Conservation (phyloP, 2,888 invertebrate species). For the Andrena bicolor region DNA sequence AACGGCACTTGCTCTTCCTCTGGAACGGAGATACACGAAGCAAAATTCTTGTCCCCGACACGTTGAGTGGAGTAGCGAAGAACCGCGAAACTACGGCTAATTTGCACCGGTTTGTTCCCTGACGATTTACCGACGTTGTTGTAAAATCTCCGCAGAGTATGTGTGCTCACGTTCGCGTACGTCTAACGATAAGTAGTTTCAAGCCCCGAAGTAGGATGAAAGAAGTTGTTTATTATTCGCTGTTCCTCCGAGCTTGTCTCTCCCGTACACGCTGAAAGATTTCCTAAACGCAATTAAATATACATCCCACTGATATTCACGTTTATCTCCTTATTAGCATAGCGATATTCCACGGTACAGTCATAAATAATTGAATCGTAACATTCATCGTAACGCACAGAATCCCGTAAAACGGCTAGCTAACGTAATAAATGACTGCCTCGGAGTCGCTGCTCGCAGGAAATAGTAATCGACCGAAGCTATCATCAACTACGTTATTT, state of each 20-base stretch:
- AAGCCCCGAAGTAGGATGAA: neutral
- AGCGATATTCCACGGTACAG: conserved; percentile 13
- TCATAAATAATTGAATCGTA: conserved; percentile 55
- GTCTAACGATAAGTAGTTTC: neutral
- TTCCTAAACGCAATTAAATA: conserved; percentile 23
- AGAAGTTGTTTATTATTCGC: conserved; percentile 25
- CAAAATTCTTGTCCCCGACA: conserved; percentile 30
- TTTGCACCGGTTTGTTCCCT: conserved; percentile 54
- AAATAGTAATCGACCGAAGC: conserved; percentile 36
- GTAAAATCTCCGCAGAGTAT: neutral
- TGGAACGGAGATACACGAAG: conserved; percentile 24
- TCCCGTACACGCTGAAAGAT: neutral
- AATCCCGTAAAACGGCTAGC: conserved; percentile 35
- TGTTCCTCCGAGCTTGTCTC: neutral
- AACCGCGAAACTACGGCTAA: conserved; percentile 58
- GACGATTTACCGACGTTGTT: conserved; percentile 40
- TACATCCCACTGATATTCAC: conserved; percentile 5
- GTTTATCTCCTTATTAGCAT: conserved; percentile 33
- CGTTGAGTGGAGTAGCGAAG: conserved; percentile 55
- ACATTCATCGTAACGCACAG: conserved; percentile 35
- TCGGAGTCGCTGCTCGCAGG: conserved; percentile 29
- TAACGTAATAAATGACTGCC: conserved; percentile 30
- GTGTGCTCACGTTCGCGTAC: neutral
- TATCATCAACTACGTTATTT: conserved; percentile 51
- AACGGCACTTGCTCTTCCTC: conserved; percentile 6